These are phyloP conservation scores for Gibbula magus DNA, from an alignment of 2,888 invertebrate genomes.

Conservation along the genomic window DNA sequence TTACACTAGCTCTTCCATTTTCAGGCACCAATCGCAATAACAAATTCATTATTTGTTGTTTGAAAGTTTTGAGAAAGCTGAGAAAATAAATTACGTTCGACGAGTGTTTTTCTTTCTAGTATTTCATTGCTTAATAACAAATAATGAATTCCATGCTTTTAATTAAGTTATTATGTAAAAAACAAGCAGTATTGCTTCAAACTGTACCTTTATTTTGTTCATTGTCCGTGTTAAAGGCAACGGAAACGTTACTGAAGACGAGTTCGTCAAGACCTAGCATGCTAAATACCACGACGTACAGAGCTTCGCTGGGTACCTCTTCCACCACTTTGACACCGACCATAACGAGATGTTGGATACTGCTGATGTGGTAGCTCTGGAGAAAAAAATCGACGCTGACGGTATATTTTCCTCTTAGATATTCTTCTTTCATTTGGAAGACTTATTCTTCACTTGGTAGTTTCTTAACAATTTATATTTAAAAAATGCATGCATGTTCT, in stretches of 20 bases:
- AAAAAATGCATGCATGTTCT: no score
- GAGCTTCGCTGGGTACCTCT: slow-evolving; percentile 19
- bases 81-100: no score
- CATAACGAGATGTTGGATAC: background rate
- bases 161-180: background rate
- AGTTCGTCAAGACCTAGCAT: background rate
- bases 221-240: background rate
- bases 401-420: background rate
- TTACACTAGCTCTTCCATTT: no score
- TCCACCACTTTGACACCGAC: slow-evolving; percentile 16
- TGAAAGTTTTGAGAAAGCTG: no score
- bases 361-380: background rate
- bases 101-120: no score
- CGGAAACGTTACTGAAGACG: background rate
- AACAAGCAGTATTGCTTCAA: background rate
- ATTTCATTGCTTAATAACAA: no score
- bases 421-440: no score
- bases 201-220: background rate
- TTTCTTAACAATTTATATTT: no score
- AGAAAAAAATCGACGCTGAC: background rate
- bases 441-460: no score
- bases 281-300: background rate
- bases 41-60: no score
- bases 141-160: background rate
- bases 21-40: no score